Conservation (phyloP, 2,888 invertebrate genomes). For the Apeira syringaria region DNA sequence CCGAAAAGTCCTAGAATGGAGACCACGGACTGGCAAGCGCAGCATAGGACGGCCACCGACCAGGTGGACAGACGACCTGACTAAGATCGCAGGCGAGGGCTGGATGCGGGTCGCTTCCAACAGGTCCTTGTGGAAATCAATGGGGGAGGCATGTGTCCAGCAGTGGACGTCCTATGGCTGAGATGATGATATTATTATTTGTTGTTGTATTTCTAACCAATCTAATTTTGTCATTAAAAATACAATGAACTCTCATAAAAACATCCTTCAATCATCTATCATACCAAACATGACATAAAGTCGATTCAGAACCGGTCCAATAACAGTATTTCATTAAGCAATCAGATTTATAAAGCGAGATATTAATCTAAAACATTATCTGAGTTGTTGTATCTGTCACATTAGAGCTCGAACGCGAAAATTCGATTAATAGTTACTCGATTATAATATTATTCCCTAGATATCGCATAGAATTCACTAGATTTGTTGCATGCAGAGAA, state of each 20-base stretch:
- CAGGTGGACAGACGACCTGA: too few relatives aligned
- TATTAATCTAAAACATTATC: conserved; percentile 56
- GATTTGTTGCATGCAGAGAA: conserved; percentile 68
- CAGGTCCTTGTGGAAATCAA: too few relatives aligned
- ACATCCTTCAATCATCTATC: conserved; percentile 22
- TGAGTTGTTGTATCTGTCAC: conserved; percentile 58
- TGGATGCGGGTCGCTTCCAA: too few relatives aligned
- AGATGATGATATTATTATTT: too few relatives aligned
- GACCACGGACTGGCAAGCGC: too few relatives aligned
- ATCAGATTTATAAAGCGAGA: conserved; percentile 46
- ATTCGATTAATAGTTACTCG: conserved; percentile 63
- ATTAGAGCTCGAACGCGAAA: conserved; percentile 50
- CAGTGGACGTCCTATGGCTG: too few relatives aligned
- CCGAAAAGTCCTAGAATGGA: too few relatives aligned
- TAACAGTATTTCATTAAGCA: conserved; percentile 41
- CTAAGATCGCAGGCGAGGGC: too few relatives aligned
- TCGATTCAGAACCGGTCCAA: conserved; percentile 41
- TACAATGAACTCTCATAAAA: conserved; percentile 30
- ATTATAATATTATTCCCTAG: conserved; percentile 59
- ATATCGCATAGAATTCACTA: conserved; percentile 57
- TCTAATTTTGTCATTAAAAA: conserved; percentile 27
- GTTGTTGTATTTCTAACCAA: conserved; percentile 14
- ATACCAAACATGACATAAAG: conserved; percentile 24
- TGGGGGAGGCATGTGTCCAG: too few relatives aligned
- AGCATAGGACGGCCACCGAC: too few relatives aligned